Evolutionary conservation across 2,113 vertebrate genomes (phyloP).

Genomic region (Epinephelus fuscoguttatus): DNA sequence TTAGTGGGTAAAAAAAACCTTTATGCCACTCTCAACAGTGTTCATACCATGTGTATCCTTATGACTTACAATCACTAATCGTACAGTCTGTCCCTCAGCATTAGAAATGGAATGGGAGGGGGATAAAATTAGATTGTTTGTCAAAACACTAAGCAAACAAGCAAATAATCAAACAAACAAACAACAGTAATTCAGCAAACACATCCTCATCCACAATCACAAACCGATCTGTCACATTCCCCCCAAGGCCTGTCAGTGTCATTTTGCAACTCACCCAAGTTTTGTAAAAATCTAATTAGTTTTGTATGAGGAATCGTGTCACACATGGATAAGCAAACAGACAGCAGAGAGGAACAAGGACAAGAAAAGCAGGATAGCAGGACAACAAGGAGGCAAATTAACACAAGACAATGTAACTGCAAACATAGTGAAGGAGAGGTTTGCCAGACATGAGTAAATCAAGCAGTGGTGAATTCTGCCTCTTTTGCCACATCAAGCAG

Average conservation of each 20-base stretch:
- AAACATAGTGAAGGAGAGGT: neutral
- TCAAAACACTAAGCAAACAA: neutral
- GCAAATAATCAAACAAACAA: constrained; percentile 1
- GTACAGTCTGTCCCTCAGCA: neutral
- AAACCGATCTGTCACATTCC: constrained; percentile 9
- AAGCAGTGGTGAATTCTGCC: neutral
- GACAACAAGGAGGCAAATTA: constrained; percentile 10
- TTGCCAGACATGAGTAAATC: neutral
- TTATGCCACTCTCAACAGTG: neutral
- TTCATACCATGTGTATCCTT: constrained; percentile 12
- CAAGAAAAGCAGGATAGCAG: constrained; percentile 10
- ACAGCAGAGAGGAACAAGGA: constrained; percentile 29
- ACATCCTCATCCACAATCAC: neutral
- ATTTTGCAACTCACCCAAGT: neutral
- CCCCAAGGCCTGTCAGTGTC: neutral
- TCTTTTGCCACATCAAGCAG: neutral
- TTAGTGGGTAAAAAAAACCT: neutral
- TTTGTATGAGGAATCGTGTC: constrained; percentile 15
- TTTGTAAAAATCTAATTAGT: constrained; percentile 32
- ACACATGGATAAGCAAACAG: constrained; percentile 46
- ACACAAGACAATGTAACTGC: neutral
- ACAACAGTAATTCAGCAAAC: neutral
- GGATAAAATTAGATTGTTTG: neutral
- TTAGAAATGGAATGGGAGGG: neutral
- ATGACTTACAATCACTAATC: neutral